These are phyloP conservation scores for Latheticus oryzae DNA, from an alignment of 2,888 invertebrate genomes.

Conservation along the genomic window DNA sequence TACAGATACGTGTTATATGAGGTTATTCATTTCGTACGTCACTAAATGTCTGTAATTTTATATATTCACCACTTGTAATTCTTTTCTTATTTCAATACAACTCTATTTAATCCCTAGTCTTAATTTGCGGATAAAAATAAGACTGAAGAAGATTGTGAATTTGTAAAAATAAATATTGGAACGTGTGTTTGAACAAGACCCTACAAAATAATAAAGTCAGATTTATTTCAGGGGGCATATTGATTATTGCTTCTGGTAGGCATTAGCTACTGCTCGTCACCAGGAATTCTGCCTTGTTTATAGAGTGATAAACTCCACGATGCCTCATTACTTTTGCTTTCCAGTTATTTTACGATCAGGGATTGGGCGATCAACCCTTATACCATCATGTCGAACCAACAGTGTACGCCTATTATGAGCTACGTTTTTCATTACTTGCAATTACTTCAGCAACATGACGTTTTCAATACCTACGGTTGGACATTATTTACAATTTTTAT, in stretches of 20 bases:
- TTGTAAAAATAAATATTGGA: too few species aligned
- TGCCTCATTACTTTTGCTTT: slow-evolving; percentile 63
- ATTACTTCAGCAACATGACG: slow-evolving; percentile 58
- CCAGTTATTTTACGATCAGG: slow-evolving; percentile 61
- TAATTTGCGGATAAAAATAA: slow-evolving; percentile 55
- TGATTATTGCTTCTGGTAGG: slow-evolving; percentile 54
- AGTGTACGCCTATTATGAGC: slow-evolving; percentile 43
- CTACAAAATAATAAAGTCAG: slow-evolving; percentile 52
- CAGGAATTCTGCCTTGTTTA: slow-evolving; percentile 60
- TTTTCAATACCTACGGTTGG: slow-evolving; percentile 42
- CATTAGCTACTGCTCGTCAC: slow-evolving; percentile 52
- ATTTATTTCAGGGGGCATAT: slow-evolving; percentile 56
- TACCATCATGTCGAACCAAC: slow-evolving; percentile 35
- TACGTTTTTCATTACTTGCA: slow-evolving; percentile 59
- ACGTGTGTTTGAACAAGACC: slow-evolving; percentile 41
- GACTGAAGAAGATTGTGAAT: slow-evolving; percentile 38
- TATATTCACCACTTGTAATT: slow-evolving; percentile 42
- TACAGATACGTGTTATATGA: slow-evolving; percentile 45
- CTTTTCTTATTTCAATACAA: slow-evolving; percentile 39
- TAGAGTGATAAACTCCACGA: slow-evolving; percentile 64
- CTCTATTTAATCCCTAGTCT: slow-evolving; percentile 26
- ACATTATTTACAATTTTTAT: slow-evolving; percentile 35
- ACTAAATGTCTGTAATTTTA: slow-evolving; percentile 42
- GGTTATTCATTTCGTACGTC: slow-evolving; percentile 41
- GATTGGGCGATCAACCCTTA: slow-evolving; percentile 48